Evolutionary conservation across 2,888 invertebrate genomes (phyloP), one percentile per base, ranked within the genome.

Genomic region (Bellardia pandia): DNA sequence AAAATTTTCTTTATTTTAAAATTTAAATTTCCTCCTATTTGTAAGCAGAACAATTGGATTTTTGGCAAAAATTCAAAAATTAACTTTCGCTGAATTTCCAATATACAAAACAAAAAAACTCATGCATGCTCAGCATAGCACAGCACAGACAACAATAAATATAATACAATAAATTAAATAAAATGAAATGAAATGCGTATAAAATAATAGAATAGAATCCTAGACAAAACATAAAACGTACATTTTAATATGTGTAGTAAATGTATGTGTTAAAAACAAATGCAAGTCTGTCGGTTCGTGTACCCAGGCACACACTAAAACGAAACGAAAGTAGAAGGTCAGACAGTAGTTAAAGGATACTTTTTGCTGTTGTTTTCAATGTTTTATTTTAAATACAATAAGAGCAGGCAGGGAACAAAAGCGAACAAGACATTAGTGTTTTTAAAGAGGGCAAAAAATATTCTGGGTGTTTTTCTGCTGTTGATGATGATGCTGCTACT

Each of bases 201-300:
- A 64, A 64, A 77, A 71, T 71, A 74, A 80, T 62, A 82, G 89
- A 91, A 90, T 89, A 86, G 85, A 83, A 51, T 64, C 64, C 66
- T 77, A 16, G 23, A 40, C 48, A 53, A 45, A 68, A 40, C 33
- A 4, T 3, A 11, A 13, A 45, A 45, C 11, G 13, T 13, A 4
- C 45, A 45, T 45, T 45, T 45, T 9, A 13, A 5, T 3, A 30
- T n/a, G 56, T 23, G 1, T 11, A 45, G 45, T 13, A 11, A 45
- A 45, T 13, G 3, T 0, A 45, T 45, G 11, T 45, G 45, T 45
- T 45, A 45, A 45, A 45, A 56, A n/a, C 16, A 58, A 56, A 13
- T 68, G 64, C 11, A 45, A 33, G 77, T 48, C 9, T 40, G 64
- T 48, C 9, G 30, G 64, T 37, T 62, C 53, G n/a, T 37, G 42